Base-by-base conservation (phyloP, 1,140 invertebrate species). In the Leptonema lineaticorne region DNA sequence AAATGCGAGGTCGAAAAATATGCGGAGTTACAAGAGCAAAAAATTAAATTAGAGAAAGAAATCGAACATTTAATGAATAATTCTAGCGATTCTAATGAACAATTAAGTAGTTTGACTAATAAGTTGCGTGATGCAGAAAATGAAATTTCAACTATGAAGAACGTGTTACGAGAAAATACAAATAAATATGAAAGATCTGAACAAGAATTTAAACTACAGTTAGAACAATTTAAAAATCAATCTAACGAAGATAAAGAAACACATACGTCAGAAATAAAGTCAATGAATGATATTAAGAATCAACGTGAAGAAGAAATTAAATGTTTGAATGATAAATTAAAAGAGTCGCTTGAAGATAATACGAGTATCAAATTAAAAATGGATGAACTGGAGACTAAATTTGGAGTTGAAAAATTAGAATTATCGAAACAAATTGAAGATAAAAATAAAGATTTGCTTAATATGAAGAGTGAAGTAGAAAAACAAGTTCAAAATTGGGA, bases 141-240 rank as follows among this genome's bases (percentile, higher is more conserved):
- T 65, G 80, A 81, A 73, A 66, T 83, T 3, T 78, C 79, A 70
- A 76, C 77, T 22, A 69, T 81, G 14, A 81, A 80, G 74, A 80
- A 83, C 70, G 78, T 79, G 70, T 74, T 78, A 48, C 78, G 81
- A 66, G 81, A 82, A 74, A 74, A 75, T n/a, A 69, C 74, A 5
- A 81, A 81, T 69, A 78, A 75, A 57, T 75, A 75, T 66, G 78
- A 78, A 50, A 73, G 80, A 63, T 75, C 73, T 24, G 81, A 82
- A 73, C 81, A 82, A 75, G 80, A 82, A 71, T 69, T 81, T n/a
- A 82, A 81, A 73, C 81, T 82, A 73, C 79, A 81, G 66, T 41
- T 68, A 1, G 63, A 66, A 20, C 57, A 70, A 69, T 46, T 67
- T 9, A 65, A 70, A 48, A 58, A n/a, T 37, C 50, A 70, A 63